Conservation (phyloP, 2,888 invertebrate genomes). For the Patella pellucida region DNA sequence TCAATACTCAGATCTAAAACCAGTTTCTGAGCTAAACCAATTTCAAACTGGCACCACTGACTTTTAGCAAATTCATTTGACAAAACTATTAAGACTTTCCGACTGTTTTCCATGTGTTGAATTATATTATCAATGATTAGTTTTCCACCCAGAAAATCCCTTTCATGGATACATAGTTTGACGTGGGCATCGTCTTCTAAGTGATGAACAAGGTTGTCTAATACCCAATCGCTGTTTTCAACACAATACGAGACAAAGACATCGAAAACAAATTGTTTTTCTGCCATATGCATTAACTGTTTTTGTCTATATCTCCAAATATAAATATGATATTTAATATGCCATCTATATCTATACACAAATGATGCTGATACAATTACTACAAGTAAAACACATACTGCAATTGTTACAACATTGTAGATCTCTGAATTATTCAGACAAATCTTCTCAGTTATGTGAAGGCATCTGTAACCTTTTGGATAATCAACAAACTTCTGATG, state of each 20-base stretch:
- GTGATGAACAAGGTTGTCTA: conserved; percentile 77
- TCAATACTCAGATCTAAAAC: conserved; percentile 73
- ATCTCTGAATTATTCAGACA: not conserved
- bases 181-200: conserved; percentile 74
- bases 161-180: conserved; percentile 78
- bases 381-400: not conserved
- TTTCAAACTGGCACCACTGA: conserved; percentile 83
- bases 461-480: not conserved
- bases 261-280: conserved; percentile 74
- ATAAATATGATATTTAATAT: not conserved
- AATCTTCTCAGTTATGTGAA: not conserved
- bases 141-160: conserved; percentile 81
- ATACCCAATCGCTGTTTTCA: conserved; percentile 78
- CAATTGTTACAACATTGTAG: not conserved
- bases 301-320: not conserved
- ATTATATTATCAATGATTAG: conserved; percentile 81
- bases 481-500: not conserved
- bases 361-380: not conserved
- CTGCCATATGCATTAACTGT: conserved; percentile 72
- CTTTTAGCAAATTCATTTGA: conserved; percentile 78
- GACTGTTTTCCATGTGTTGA: conserved; percentile 79
- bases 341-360: not conserved
- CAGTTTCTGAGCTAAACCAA: conserved; percentile 79
- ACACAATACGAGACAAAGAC: conserved; percentile 81
- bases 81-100: conserved; percentile 78